Conservation (phyloP, 2,797 vertebrate genomes). For the Spinus pinus region DNA sequence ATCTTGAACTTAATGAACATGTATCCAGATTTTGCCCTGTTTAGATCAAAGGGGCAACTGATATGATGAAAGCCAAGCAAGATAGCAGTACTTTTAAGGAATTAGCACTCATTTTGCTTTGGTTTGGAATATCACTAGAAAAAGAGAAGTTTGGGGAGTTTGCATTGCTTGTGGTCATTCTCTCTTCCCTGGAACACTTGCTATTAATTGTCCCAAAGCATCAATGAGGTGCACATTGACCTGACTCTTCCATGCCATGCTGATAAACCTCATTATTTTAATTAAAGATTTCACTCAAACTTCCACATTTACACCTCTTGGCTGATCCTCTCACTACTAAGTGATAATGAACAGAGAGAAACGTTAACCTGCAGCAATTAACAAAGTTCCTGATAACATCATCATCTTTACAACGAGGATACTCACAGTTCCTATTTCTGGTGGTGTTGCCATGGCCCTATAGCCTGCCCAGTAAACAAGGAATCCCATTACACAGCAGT, state of each 20-base stretch:
- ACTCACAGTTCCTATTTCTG: constrained; percentile 49
- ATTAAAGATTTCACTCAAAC: background rate
- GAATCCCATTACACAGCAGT: constrained; percentile 53
- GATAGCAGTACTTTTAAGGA: background rate
- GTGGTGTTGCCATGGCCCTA: constrained; percentile 48
- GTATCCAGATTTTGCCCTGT: background rate
- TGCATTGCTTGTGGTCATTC: fast-evolving
- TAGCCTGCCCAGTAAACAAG: constrained; percentile 34
- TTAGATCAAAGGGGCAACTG: background rate
- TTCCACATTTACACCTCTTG: background rate
- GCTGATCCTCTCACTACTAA: background rate
- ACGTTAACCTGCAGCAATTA: constrained; percentile 4
- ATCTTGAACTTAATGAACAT: background rate
- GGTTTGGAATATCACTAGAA: background rate
- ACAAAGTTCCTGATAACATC: constrained; percentile 16
- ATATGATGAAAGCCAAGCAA: background rate
- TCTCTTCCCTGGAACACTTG: background rate
- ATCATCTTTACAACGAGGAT: constrained; percentile 19
- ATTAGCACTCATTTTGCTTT: background rate
- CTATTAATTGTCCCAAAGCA: background rate
- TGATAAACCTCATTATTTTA: background rate
- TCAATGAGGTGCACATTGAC: background rate
- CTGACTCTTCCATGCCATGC: background rate
- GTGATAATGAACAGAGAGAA: background rate
- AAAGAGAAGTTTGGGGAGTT: background rate